These are phyloP conservation scores for Xiphophorus birchmanni DNA, from an alignment of 2,797 vertebrate genomes.

Conservation along the genomic window DNA sequence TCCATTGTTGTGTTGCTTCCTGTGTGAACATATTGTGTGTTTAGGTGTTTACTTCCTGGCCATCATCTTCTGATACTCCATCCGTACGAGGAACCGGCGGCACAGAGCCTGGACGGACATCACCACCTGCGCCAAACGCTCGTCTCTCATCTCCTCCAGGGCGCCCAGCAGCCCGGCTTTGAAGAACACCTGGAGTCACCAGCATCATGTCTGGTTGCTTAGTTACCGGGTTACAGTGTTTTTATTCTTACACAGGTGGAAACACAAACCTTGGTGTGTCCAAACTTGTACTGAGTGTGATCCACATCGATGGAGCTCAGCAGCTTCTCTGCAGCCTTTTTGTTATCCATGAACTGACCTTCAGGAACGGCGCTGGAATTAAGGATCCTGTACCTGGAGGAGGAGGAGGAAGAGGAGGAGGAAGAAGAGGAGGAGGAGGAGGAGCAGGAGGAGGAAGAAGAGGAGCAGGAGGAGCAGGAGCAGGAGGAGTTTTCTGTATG, in stretches of 20 bases:
- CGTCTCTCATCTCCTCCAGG: slow-evolving; percentile 86
- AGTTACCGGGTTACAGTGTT: neutral
- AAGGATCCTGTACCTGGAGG: slow-evolving; percentile 74
- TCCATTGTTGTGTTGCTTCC: too few relatives aligned
- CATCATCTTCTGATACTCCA: slow-evolving; percentile 61
- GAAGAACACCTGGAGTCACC: slow-evolving; percentile 56
- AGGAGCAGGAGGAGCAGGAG: too few relatives aligned
- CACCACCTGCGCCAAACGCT: slow-evolving; percentile 79
- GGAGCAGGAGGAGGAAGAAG: too few relatives aligned
- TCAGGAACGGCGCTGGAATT: slow-evolving; percentile 86
- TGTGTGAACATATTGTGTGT: too few relatives aligned
- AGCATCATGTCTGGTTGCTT: neutral
- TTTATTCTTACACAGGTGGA: neutral
- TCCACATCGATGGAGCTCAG: slow-evolving; percentile 86
- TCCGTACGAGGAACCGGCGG: slow-evolving; percentile 74
- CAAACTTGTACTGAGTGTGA: slow-evolving; percentile 87
- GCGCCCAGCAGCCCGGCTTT: slow-evolving; percentile 85
- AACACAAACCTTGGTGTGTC: slow-evolving; percentile 84
- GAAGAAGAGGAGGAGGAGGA: too few relatives aligned
- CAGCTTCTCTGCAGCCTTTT: slow-evolving; percentile 89
- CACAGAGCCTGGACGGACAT: slow-evolving; percentile 81
- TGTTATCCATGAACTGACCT: slow-evolving; percentile 87
- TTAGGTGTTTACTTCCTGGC: slow-evolving; percentile 66
- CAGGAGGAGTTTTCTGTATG: too few relatives aligned
- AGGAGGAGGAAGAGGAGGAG: neutral